phyloP scores from a whole-genome alignment of 2,888 invertebrate genomes.

The Keiferia lycopersicella region DNA sequence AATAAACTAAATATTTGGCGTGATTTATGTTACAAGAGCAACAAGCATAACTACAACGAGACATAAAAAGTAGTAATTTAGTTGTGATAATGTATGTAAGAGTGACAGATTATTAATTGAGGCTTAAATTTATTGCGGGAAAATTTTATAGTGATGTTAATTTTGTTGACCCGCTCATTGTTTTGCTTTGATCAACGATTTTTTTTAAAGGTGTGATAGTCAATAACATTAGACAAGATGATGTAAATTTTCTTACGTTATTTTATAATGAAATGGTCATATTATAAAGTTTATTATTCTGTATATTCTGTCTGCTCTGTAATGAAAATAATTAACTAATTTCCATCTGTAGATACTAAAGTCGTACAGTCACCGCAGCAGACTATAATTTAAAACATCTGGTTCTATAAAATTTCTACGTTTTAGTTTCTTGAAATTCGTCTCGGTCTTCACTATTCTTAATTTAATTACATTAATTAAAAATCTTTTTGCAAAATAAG shows the following conservation, averaged over 20 bases:
- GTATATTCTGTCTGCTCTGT: background rate
- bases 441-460: background rate
- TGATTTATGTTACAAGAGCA: slow-evolving; percentile 32
- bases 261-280: background rate
- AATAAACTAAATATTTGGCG: slow-evolving; percentile 21
- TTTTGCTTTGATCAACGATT: slow-evolving; percentile 11
- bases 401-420: slow-evolving; percentile 10
- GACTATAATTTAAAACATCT: slow-evolving; percentile 18
- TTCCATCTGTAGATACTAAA: slow-evolving; percentile 19
- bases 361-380: background rate
- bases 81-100: slow-evolving; percentile 47
- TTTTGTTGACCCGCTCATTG: slow-evolving; percentile 37
- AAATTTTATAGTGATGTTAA: slow-evolving; percentile 41
- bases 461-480: background rate
- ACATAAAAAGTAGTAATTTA: slow-evolving; percentile 40
- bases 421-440: slow-evolving; percentile 3
- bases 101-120: slow-evolving; percentile 52
- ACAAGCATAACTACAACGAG: too few species aligned
- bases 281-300: background rate
- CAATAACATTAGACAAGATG: slow-evolving; percentile 17
- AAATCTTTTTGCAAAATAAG: background rate
- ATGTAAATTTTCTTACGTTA: slow-evolving; percentile 17
- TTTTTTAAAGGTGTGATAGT: too few species aligned
- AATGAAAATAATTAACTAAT: background rate
- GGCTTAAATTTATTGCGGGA: slow-evolving; percentile 45